Base-by-base conservation (phyloP, 53 echinoderm and acorn worm species). In the Apostichopus leukothele region DNA sequence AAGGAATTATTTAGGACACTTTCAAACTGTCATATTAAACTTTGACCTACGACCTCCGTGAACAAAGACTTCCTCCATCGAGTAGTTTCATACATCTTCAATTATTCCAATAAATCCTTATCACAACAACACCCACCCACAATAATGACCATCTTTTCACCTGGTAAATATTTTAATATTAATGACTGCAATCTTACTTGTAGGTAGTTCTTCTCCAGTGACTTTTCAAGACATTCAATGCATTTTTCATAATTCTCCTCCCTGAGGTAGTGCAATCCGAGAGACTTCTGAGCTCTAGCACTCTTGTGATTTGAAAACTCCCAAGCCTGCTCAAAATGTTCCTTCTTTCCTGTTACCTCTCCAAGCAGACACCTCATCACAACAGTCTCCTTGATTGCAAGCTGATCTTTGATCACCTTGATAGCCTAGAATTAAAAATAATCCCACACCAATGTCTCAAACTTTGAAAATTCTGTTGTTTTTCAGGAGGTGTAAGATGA, bases 301-400 rank as follows among this genome's bases (percentile, higher is more conserved):
- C 90, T 96, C 78, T 88, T 91, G 7, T 99, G 99, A 78, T 92
- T 91, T 0, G 96, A 96, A 21, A 93, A 68, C 91, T 96, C 99
- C 96, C 96, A 99, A 5, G 99, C 99, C 88, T 92, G 94, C 92
- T 96, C 91, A 81, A 94, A 99, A 60, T 94, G 91, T 79, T 95
- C 86, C 81, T 92, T 92, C 73, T 99, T 93, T 19, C 89, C 85
- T 21, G 93, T 99, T 23, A 99, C 93, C 52, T 99, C 99, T 52
- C 99, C 99, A 20, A 99, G 91, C 53, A 99, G 87, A 53, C 99
- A 99, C 93, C 92, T 91, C 92, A 99, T 94, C 50, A 92, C 79
- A 57, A 94, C 93, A 6, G 92, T 99, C 74, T 99, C 96, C 53
- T 99, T 92, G 75, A 90, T 78, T 10, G 88, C 94, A 23, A 99